Base-by-base conservation (phyloP, 2,888 invertebrate species). In the Drosophila planitibia region DNA sequence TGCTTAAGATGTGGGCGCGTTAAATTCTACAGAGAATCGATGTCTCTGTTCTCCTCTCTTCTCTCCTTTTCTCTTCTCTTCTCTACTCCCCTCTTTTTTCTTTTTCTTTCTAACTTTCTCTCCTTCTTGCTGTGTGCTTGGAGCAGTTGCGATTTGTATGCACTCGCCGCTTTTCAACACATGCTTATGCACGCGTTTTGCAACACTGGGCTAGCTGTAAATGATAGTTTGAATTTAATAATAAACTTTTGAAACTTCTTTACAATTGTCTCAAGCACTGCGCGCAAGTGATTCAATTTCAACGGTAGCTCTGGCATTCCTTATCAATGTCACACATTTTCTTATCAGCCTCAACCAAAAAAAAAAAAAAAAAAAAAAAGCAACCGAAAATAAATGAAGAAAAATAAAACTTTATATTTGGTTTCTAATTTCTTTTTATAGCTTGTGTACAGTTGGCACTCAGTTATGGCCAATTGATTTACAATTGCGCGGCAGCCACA, bases 131-230 rank as follows among this genome's bases (percentile, higher is more conserved):
- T 37, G 35, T 44, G 47, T 54, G 53, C 22, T 47, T 58, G 47
- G 39, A 16, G 25, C 25, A 30, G 52, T 58, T 54, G 49, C 22
- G 25, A 30, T 49, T 52, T 57, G 9, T 59, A 28, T 57, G 39
- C 32, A 19, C 55, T 25, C 61, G 47, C 16, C 19, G 73, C 54
- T 73, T 61, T 41, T 77, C 54, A 81, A 67, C 82, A 79, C 79
- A 79, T 81, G 63, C 64, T 69, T 72, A n/a, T 51, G 73, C 65
- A 66, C 57, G 69, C 69, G 61, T 52, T 70, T 61, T 44, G 74
- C 79, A 79, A 60, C 80, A 85, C 86, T 85, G 73, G 72, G 52
- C 68, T 62, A 85, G 83, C 89, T 83, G 81, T 71, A 85, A 85
- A 85, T 67, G 57, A 84, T 81, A 77, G 72, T 39, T 68, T 53